A percentile compares a stretch with the other conserved stretches of the same genome.
Evolutionary conservation across 2,113 vertebrate species (phyloP).

Genomic region (Tricholaema leucomelas): DNA sequence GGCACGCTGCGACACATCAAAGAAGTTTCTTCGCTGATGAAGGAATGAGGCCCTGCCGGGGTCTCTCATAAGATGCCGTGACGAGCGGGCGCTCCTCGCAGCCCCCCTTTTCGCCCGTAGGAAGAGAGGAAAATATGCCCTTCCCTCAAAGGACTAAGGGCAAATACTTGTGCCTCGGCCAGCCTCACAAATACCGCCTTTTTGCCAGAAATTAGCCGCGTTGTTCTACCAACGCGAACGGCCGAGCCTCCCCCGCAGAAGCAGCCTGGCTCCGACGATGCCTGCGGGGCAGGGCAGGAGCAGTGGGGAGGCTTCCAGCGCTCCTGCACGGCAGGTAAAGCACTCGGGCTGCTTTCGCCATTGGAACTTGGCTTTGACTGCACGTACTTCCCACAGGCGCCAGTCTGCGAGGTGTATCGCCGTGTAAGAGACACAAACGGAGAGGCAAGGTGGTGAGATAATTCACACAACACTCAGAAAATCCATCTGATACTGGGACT

Average conservation of each 20-base stretch:
- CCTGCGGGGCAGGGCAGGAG: not conserved
- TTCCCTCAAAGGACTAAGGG: not conserved
- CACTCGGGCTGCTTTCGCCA: not conserved
- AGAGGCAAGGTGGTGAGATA: not conserved
- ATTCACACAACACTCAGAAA: not conserved
- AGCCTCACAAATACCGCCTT: not conserved
- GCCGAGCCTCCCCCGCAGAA: not conserved
- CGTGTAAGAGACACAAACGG: not conserved
- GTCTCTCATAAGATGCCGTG: not conserved
- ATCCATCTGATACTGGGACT: too few species aligned
- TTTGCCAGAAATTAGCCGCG: not conserved
- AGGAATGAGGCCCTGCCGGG: not conserved
- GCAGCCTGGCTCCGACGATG: not conserved
- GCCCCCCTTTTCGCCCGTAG: not conserved
- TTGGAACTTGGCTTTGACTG: not conserved
- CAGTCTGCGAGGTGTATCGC: not conserved
- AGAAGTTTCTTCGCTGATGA: not conserved
- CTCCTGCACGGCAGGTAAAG: fast-evolving
- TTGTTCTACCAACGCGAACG: not conserved
- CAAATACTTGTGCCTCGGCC: slow-evolving; percentile 17
- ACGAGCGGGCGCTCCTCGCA: not conserved
- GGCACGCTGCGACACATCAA: fast-evolving
- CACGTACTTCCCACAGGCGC: not conserved
- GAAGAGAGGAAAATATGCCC: not conserved
- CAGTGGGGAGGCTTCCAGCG: not conserved